Base-by-base conservation (phyloP, 2,797 vertebrate species). In the Kryptolebias ocellatus region DNA sequence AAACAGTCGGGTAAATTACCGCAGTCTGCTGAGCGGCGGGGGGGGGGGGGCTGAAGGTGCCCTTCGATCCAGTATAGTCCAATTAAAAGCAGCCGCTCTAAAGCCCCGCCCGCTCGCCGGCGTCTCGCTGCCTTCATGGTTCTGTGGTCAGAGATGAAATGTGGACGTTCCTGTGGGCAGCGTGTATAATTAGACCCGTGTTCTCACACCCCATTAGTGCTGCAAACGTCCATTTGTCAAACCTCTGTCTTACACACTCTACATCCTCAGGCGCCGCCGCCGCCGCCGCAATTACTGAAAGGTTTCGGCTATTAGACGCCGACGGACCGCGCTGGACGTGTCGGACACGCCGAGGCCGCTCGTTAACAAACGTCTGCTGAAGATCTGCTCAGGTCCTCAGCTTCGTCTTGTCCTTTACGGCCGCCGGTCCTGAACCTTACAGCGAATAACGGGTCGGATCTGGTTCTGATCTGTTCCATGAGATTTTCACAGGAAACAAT, bases 161-260 rank as follows among this genome's bases (percentile, higher is more conserved):
- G 53, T 50, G 62, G 57, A 70, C 53, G 65, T 70, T 45, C 10
- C 16, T 49, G 69, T 69, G 76, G 76, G 72, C 78, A 50, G 28
- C 68, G 80, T 68, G 27, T 58, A 64, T 85, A 88, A 81, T 89
- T 86, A 80, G 53, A 78, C 20, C 37, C 15, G 51, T 17, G 50
- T 65, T 74, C 61, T 81, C 54, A 73, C 60, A 69, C 72, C 76
- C 83, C 83, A 87, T 86, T 83, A 80, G 80, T 67, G 72, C 50
- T 55, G 64, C 56, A 78, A 70, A 86, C 64, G 76, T 81, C 77
- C 71, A 75, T 84, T 87, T 74, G 71, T 85, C 78, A 83, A 72
- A 72, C 56, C 60, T 76, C 65, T 72, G 70, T 80, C 75, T 64
- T 37, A 52, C 60, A 58, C 72, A 50, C 54, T 42, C 67, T 9